Evolutionary conservation across 2,113 vertebrate genomes (phyloP).

Genomic region (Echinops telfairi): DNA sequence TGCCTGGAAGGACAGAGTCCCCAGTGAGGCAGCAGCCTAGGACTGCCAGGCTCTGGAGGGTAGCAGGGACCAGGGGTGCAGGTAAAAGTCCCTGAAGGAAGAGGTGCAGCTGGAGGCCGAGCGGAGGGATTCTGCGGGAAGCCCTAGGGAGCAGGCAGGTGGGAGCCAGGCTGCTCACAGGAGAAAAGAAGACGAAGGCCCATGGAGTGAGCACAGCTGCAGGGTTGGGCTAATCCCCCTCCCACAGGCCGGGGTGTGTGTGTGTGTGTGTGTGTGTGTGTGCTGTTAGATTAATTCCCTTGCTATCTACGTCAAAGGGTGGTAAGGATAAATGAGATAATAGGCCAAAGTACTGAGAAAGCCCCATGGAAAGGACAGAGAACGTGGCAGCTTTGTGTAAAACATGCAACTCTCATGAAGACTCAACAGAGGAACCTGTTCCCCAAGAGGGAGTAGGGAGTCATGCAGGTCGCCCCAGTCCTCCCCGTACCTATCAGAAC

Average conservation of each 20-base stretch:
- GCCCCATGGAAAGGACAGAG: slow-evolving; percentile 38
- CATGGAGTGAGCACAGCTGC: background rate
- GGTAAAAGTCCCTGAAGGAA: background rate
- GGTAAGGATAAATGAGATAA: slow-evolving; percentile 67
- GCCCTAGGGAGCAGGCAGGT: accelerated
- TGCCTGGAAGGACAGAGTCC: no score
- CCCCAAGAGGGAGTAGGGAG: slow-evolving; percentile 19
- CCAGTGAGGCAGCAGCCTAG: no score
- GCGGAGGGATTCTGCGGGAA: background rate
- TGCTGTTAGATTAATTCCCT: slow-evolving; percentile 73
- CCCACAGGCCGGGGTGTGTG: background rate
- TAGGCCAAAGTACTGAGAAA: slow-evolving; percentile 64
- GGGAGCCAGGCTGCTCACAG: background rate
- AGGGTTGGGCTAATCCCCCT: background rate
- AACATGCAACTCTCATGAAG: slow-evolving; percentile 77
- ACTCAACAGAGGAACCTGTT: slow-evolving; percentile 72
- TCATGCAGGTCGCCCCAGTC: slow-evolving; percentile 47
- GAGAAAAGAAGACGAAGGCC: background rate
- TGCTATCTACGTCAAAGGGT: slow-evolving; percentile 75
- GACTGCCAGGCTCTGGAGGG: no score
- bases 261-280: slow-evolving; percentile 16
- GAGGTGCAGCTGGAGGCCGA: background rate
- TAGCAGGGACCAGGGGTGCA: background rate
- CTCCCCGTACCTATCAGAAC: slow-evolving; percentile 60
- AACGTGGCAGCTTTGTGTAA: slow-evolving; percentile 6